phyloP scores from a whole-genome alignment of 2,888 invertebrate genomes.

The Hydrotaea cyrtoneurina region DNA sequence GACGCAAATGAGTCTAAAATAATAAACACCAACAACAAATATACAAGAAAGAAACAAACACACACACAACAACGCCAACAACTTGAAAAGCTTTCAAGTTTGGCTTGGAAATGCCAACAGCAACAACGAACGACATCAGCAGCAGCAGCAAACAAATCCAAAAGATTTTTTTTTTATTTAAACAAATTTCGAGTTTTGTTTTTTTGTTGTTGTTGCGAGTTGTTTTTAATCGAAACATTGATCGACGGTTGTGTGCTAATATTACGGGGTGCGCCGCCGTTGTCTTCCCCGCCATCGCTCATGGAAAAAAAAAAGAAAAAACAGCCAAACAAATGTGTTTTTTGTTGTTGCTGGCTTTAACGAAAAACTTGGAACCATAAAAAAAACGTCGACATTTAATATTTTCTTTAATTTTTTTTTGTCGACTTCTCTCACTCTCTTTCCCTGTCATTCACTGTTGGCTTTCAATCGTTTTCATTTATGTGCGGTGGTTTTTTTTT shows the following conservation, averaged over 20 bases:
- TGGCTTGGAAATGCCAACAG: constrained; percentile 47
- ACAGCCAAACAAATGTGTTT: constrained; percentile 27
- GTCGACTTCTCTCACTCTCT: background rate
- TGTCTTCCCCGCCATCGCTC: constrained; percentile 25
- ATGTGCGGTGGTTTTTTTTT: background rate
- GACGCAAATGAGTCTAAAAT: constrained; percentile 63
- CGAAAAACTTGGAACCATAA: constrained; percentile 46
- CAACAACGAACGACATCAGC: constrained; percentile 9
- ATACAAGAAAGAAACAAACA: background rate
- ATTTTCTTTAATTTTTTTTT: constrained; percentile 30
- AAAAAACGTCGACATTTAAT: constrained; percentile 42
- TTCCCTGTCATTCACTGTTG: background rate
- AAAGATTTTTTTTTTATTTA: constrained; percentile 10
- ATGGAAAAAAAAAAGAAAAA: constrained; percentile 9
- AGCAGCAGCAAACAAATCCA: constrained; percentile 11
- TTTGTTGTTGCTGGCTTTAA: constrained; percentile 38
- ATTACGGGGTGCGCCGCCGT: constrained; percentile 14
- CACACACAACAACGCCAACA: constrained; percentile 48
- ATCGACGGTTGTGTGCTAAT: constrained; percentile 36
- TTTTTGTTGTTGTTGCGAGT: constrained; percentile 23
- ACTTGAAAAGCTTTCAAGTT: constrained; percentile 67
- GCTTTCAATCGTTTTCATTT: constrained; percentile 34
- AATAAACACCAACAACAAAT: background rate
- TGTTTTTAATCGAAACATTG: constrained; percentile 40
- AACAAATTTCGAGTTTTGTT: constrained; percentile 39